A percentile compares a stretch with the other conserved stretches of the same genome.
phyloP scores from a whole-genome alignment of 2,797 vertebrate species.

The Alectoris magna region DNA sequence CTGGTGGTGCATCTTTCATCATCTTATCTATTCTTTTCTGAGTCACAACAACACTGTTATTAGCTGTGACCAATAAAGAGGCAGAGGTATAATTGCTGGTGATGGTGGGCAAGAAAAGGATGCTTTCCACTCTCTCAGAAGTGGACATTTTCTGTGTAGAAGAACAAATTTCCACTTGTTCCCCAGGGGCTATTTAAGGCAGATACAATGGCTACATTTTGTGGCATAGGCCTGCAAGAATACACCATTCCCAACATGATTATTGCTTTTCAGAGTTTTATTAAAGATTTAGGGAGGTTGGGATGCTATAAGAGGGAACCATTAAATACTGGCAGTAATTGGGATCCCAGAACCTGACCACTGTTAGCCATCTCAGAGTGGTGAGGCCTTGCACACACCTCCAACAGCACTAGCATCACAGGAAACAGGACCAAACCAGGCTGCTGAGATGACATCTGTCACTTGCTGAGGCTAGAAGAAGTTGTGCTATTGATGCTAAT shows the following conservation, averaged over 20 bases:
- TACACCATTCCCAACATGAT: not conserved
- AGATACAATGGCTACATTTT: not conserved
- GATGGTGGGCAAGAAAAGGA: not conserved
- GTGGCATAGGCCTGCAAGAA: not conserved
- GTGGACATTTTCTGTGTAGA: not conserved
- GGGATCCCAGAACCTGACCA: not conserved
- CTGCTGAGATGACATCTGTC: not conserved
- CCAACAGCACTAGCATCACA: not conserved
- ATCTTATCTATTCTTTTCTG: not conserved
- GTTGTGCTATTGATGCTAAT: not conserved
- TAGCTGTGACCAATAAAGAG: not conserved
- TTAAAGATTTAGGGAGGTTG: not conserved
- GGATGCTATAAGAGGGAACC: not conserved
- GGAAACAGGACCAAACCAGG: not conserved
- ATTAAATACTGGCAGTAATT: not conserved
- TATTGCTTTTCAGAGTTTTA: not conserved
- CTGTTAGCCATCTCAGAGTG: not conserved
- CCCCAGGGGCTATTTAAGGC: not conserved
- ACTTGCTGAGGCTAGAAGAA: not conserved
- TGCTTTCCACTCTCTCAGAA: not conserved
- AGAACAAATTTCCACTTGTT: accelerated
- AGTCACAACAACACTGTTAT: not conserved
- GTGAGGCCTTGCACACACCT: not conserved
- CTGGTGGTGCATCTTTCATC: not conserved
- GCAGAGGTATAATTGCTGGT: not conserved